Evolutionary conservation across 2,113 vertebrate genomes (phyloP).

Genomic region (Junco hyemalis): DNA sequence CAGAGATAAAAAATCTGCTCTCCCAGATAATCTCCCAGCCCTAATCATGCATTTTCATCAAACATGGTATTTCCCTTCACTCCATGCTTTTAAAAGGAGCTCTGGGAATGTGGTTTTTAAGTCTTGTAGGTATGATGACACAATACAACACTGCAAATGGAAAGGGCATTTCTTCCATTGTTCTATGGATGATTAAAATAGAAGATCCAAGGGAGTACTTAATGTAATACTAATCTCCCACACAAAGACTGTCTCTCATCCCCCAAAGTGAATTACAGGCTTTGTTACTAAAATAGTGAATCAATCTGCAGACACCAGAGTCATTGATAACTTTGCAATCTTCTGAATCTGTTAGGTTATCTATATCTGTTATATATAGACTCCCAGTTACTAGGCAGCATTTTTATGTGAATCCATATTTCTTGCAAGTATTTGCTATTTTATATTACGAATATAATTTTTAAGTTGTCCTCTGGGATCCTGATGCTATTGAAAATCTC

Average conservation of each 20-base stretch:
- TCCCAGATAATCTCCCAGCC: background rate
- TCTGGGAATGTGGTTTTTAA: background rate
- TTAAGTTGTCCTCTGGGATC: background rate
- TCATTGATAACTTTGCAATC: constrained; percentile 36
- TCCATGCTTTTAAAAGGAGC: constrained; percentile 38
- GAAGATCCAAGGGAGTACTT: constrained; percentile 32
- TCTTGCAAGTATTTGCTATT: background rate
- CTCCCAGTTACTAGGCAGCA: background rate
- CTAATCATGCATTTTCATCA: background rate
- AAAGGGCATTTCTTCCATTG: background rate
- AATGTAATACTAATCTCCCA: constrained; percentile 43
- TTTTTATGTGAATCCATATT: background rate
- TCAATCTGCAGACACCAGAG: constrained; percentile 3
- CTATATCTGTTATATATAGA: background rate
- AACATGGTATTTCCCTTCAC: background rate
- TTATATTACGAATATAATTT: background rate
- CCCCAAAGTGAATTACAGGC: constrained; percentile 27
- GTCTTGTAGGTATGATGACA: background rate
- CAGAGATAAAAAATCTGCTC: background rate
- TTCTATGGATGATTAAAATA: constrained; percentile 40
- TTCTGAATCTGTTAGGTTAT: background rate
- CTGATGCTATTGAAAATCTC: background rate
- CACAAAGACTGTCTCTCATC: constrained; percentile 32
- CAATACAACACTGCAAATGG: background rate
- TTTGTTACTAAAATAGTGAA: constrained; percentile 56